phyloP scores from a whole-genome alignment of 2,888 invertebrate genomes.

The Callyntrura sp. region DNA sequence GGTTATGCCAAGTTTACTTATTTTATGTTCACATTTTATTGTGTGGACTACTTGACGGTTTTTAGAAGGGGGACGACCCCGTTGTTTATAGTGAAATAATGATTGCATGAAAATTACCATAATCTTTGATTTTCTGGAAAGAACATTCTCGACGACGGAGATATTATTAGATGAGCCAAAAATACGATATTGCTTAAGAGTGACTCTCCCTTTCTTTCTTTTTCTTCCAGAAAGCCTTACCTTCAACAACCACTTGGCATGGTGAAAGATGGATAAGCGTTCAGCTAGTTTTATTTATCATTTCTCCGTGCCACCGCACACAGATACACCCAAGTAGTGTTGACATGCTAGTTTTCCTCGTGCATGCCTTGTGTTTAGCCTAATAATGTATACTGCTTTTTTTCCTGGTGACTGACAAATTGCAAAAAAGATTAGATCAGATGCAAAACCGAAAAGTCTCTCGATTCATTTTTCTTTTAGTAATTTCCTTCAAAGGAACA shows the following conservation, averaged over 20 bases:
- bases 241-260: background rate
- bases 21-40: slow-evolving; percentile 27
- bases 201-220: background rate
- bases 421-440: slow-evolving; percentile 69
- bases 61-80: slow-evolving; percentile 33
- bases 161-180: slow-evolving; percentile 17
- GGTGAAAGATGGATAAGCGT: background rate
- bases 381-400: background rate
- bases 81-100: slow-evolving; percentile 42
- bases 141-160: background rate
- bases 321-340: background rate
- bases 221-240: background rate
- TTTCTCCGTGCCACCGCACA: background rate
- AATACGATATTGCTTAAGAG: background rate
- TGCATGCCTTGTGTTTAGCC: background rate
- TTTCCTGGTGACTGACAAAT: slow-evolving; percentile 55
- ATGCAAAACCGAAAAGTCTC: slow-evolving; percentile 47
- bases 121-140: slow-evolving; percentile 47
- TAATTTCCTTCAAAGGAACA: slow-evolving; percentile 48
- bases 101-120: slow-evolving; percentile 36
- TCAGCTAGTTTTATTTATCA: slow-evolving; percentile 19
- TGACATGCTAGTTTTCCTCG: slow-evolving; percentile 4
- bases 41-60: slow-evolving; percentile 42
- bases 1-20: background rate
- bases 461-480: slow-evolving; percentile 45